Evolutionary conservation across 2,888 invertebrate species (phyloP), one percentile per base, ranked within the genome.

Genomic region (Oscheius sp.): DNA sequence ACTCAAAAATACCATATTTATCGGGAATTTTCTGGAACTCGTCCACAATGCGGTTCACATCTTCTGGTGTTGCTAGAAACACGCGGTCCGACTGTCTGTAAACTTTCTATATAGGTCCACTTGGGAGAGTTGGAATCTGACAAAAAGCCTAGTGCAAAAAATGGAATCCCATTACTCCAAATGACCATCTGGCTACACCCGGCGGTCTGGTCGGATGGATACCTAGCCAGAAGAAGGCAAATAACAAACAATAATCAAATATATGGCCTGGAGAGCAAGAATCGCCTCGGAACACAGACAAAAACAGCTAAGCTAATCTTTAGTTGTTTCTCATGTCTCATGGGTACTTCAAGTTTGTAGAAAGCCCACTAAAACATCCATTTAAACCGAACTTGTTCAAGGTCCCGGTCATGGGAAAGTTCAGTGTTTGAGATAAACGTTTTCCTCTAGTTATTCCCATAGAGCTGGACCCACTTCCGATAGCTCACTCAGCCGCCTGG

Each of bases 1-100:
- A 74, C 73, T 87, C 84, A 70, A 85, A 87, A 5, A 83, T 70
- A 10, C 79, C 82, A 74, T 85, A 87, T 74, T 87, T 87, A 76
- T 87, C 86, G 55, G 82, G 79, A n/a, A 87, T 85, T 62, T 78
- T 76, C 68, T 81, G 76, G 65, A 83, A 87, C 29, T 83, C 81
- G 7, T 83, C 83, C 32, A 77, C 76, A 65, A 87, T 74, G 73
- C 79, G 81, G 55, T 82, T 83, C 47, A 84, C 80, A 63, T 87
- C 85, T n/a, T 87, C 84, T 58, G 83, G 84, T 29, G 83, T 82
- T n/a, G 86, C 79, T 48, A 83, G 74, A 63, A 87, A 83, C 42
- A 80, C 78, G 32, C 85, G 78, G n/a, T 84, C 82, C 4, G 85
- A 83, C 71, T 82, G 83, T 60, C 82, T 83, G 57, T 51, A 76